phyloP scores from a whole-genome alignment of 2,797 vertebrate genomes.

The Amniataba percoides region DNA sequence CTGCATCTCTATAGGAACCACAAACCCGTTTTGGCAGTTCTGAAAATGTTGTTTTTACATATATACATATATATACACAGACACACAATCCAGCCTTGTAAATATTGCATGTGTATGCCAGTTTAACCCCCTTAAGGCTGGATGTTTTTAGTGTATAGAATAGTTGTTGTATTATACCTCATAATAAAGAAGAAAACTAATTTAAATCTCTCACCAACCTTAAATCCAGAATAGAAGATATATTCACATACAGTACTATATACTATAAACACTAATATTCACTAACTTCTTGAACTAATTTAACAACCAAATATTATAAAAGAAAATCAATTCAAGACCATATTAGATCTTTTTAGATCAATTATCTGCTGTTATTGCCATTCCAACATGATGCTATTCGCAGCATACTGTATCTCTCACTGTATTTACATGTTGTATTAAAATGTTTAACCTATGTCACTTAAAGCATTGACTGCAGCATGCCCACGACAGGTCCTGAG shows the following conservation, averaged over 20 bases:
- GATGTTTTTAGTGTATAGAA: constrained; percentile 78
- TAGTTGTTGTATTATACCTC: constrained; percentile 75
- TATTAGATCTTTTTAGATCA: constrained; percentile 57
- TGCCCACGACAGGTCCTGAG: constrained; percentile 66
- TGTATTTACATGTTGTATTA: constrained; percentile 70
- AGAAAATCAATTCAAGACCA: constrained; percentile 55
- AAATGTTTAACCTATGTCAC: constrained; percentile 69
- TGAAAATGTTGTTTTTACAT: constrained; percentile 49
- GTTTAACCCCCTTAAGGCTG: constrained; percentile 71
- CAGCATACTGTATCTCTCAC: constrained; percentile 55
- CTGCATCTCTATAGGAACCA: constrained; percentile 53
- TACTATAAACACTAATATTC: constrained; percentile 70
- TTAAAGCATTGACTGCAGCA: constrained; percentile 74
- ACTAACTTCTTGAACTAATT: constrained; percentile 77
- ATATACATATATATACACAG: constrained; percentile 38
- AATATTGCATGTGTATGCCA: constrained; percentile 83
- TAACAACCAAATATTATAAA: constrained; percentile 73
- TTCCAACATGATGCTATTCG: constrained; percentile 53
- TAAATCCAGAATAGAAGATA: constrained; percentile 65
- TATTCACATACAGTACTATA: constrained; percentile 54
- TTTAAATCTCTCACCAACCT: constrained; percentile 64
- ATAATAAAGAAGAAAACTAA: constrained; percentile 62
- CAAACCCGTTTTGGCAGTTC: constrained; percentile 61
- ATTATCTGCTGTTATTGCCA: constrained; percentile 47
- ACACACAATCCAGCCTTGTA: constrained; percentile 71